Conservation (phyloP, 1,140 invertebrate genomes). For the Tetramorium simillimum region DNA sequence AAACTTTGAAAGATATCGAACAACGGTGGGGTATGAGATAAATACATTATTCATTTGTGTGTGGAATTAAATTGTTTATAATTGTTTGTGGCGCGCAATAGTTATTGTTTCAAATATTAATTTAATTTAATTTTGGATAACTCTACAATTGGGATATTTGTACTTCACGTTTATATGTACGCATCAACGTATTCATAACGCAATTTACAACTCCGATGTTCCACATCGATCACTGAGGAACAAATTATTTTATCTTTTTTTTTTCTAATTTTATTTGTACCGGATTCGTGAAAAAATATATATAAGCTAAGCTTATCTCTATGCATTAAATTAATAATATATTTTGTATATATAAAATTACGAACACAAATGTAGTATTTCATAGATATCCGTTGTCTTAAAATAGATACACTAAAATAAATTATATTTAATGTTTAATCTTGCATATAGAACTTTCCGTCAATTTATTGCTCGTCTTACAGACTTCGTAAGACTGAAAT, state of each 20-base stretch:
- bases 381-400: background rate
- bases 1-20: background rate
- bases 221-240: background rate
- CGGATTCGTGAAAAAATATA: background rate
- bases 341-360: background rate
- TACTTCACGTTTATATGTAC: background rate
- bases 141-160: background rate
- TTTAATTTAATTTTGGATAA: background rate
- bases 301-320: background rate
- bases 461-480: background rate
- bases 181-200: background rate
- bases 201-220: background rate
- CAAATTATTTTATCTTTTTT: background rate
- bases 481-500: background rate
- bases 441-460: background rate
- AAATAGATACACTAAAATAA: background rate
- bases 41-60: background rate
- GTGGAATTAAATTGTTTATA: background rate
- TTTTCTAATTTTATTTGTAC: background rate
- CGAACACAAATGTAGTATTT: too few relatives aligned
- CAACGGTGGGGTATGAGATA: background rate
- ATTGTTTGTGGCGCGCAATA: background rate
- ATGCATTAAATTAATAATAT: background rate
- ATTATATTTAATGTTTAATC: background rate
- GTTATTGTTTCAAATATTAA: background rate